Evolutionary conservation across 2,888 invertebrate species (phyloP).

Genomic region (Eueremaeus valkanovi): DNA sequence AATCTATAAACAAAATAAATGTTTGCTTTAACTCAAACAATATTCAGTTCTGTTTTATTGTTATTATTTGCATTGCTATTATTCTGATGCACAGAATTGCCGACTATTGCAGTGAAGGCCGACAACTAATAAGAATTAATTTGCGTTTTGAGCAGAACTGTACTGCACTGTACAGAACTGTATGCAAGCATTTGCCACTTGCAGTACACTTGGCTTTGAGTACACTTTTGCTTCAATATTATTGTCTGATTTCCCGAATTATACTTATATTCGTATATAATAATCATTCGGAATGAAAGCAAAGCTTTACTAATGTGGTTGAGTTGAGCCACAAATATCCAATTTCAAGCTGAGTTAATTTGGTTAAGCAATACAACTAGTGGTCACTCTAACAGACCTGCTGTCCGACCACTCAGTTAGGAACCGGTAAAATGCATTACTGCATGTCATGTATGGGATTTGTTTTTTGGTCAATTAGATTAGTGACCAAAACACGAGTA

Average conservation of each 20-base stretch:
- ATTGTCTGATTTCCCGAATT: neutral
- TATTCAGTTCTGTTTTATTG: no score
- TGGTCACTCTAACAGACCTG: neutral
- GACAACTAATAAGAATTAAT: slow-evolving; percentile 17
- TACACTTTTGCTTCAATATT: neutral
- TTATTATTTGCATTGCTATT: neutral
- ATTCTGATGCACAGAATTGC: no score
- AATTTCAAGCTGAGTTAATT: slow-evolving; percentile 33
- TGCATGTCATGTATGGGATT: slow-evolving; percentile 26
- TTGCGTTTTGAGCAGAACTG: neutral
- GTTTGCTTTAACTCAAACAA: no score
- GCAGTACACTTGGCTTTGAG: neutral
- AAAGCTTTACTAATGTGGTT: neutral
- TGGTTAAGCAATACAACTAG: slow-evolving; percentile 7
- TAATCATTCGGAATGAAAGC: neutral
- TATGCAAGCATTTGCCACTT: slow-evolving; percentile 11
- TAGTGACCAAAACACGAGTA: slow-evolving; percentile 15
- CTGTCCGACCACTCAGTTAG: neutral
- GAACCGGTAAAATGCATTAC: slow-evolving; percentile 24
- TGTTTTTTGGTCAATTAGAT: slow-evolving; percentile 34
- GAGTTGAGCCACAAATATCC: slow-evolving; percentile 10
- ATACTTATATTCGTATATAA: neutral
- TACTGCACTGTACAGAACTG: no score
- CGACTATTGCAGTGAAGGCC: no score
- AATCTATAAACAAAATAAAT: neutral